Conservation (phyloP, 2,797 vertebrate genomes). For the Epinephelus awoara region DNA sequence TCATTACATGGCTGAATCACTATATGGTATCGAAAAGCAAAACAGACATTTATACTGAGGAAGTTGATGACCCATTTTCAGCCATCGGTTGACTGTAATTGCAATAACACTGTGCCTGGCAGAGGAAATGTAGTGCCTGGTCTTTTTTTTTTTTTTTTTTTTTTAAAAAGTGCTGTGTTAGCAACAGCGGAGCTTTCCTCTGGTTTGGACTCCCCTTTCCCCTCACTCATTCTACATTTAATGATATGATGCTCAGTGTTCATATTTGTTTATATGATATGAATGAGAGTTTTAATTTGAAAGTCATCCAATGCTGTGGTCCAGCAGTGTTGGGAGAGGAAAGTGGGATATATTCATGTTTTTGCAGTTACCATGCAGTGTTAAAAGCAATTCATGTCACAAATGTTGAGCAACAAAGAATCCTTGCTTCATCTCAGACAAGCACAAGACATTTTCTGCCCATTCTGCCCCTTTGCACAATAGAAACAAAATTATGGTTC, state of each 20-base stretch:
- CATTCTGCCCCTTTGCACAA: background rate
- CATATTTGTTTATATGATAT: background rate
- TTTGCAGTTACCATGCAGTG: too few relatives aligned
- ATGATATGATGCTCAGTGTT: background rate
- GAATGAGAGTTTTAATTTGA: background rate
- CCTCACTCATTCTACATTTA: constrained; percentile 4
- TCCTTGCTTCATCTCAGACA: background rate
- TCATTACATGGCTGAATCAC: constrained; percentile 64
- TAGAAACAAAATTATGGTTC: background rate
- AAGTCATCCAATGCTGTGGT: background rate
- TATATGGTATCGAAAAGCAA: constrained; percentile 30
- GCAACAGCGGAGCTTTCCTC: constrained; percentile 33
- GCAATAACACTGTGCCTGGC: constrained; percentile 33
- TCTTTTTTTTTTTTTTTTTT: constrained; percentile 42
- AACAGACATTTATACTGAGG: constrained; percentile 54
- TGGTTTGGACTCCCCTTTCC: constrained; percentile 19
- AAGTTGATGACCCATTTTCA: constrained; percentile 54
- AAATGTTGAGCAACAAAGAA: constrained; percentile 13
- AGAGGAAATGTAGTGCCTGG: constrained; percentile 57
- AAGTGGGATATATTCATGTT: background rate
- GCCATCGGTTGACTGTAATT: constrained; percentile 49
- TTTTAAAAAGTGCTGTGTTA: constrained; percentile 56
- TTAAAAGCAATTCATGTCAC: background rate
- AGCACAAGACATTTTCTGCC: background rate
- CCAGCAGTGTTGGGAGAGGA: background rate